Percentiles rank a stretch among this genome's conserved stretches.
These are phyloP conservation scores for Drosophila cardini DNA, from an alignment of 1,140 invertebrate genomes.

Conservation along the genomic window DNA sequence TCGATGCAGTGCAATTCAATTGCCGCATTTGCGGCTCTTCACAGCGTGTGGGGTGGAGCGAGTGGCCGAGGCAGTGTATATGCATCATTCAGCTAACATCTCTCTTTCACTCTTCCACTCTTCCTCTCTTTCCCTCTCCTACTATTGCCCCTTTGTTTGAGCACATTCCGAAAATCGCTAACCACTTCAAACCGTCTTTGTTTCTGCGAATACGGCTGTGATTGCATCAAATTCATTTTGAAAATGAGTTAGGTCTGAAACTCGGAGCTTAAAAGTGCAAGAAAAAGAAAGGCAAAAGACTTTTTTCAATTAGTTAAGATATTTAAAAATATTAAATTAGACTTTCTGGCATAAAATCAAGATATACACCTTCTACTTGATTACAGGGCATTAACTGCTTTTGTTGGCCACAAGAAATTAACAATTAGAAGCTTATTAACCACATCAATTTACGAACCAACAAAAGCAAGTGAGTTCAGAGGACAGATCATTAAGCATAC, in stretches of 20 bases:
- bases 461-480: conserved; percentile 20
- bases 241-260: neutral
- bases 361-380: no score
- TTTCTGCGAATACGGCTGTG: neutral
- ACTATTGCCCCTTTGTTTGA: conserved; percentile 23
- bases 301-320: no score
- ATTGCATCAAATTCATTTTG: neutral
- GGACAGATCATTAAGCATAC: conserved; percentile 73
- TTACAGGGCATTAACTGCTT: conserved; percentile 12
- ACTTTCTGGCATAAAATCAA: no score
- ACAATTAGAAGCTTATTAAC: conserved; percentile 78
- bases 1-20: conserved; percentile 70
- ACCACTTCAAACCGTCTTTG: neutral
- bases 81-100: conserved; percentile 50
- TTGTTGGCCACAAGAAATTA: conserved; percentile 38
- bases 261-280: neutral
- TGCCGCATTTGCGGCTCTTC: conserved; percentile 61
- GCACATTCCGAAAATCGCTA: conserved; percentile 31
- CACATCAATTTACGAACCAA: conserved; percentile 65
- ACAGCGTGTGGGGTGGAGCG: no score
- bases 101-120: neutral
- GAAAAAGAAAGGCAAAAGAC: no score
- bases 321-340: no score
- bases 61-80: conserved; percentile 38
- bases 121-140: neutral